Evolutionary conservation across 1,140 invertebrate species (phyloP).

Genomic region (Ooceraea biroi): DNA sequence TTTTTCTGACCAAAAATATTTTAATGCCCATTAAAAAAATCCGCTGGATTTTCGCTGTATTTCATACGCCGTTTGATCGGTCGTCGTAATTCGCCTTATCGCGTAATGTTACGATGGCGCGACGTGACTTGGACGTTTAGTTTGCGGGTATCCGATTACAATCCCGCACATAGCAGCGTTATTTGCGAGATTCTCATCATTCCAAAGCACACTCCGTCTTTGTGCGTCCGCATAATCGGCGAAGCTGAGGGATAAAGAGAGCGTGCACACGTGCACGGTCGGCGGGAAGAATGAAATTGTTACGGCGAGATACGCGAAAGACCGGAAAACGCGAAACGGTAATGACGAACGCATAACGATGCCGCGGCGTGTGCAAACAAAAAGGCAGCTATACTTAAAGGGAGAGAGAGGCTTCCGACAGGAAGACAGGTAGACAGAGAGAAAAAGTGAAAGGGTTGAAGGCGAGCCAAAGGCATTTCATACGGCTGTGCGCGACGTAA

Average conservation of each 20-base stretch:
- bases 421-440: constrained; percentile 1
- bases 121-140: not conserved
- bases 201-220: constrained; percentile 2
- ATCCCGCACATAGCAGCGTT: not conserved
- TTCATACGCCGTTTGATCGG: not conserved
- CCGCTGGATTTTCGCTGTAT: not conserved
- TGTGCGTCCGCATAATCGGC: constrained; percentile 3
- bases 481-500: not conserved
- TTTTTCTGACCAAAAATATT: no score
- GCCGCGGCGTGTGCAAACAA: not conserved
- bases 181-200: constrained; percentile 16
- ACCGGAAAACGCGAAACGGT: constrained; percentile 20
- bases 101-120: not conserved
- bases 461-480: constrained; percentile 20
- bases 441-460: constrained; percentile 34
- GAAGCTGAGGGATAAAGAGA: constrained; percentile 6
- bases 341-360: constrained; percentile 42
- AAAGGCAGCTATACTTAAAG: not conserved
- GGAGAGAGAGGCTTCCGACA: not conserved
- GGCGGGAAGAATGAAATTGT: constrained; percentile 32
- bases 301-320: constrained; percentile 15
- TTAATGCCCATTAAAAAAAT: not conserved
- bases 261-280: not conserved
- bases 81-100: not conserved
- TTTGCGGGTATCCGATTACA: not conserved